These are phyloP conservation scores for Pomatorhinus ruficollis DNA, from an alignment of 2,113 vertebrate genomes.

Conservation along the genomic window DNA sequence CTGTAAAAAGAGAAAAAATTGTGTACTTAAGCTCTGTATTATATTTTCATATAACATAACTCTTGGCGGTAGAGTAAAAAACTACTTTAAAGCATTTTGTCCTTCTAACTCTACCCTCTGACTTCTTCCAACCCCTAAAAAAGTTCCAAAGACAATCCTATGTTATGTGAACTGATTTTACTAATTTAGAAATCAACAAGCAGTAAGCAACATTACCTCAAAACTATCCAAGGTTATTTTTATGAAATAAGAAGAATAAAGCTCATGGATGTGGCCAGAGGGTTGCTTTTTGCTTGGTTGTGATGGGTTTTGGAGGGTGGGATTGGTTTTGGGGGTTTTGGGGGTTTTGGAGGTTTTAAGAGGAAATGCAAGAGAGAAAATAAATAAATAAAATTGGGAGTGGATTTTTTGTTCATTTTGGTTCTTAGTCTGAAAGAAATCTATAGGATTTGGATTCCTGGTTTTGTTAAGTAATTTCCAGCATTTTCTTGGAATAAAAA, in stretches of 20 bases:
- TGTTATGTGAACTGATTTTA: neutral
- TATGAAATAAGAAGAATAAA: neutral
- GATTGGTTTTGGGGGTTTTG: no score
- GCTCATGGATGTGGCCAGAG: neutral
- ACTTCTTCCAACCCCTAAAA: neutral
- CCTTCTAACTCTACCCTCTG: neutral
- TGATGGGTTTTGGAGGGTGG: neutral
- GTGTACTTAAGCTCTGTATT: neutral
- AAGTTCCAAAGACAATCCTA: neutral
- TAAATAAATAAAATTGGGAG: neutral
- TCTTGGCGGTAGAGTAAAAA: neutral
- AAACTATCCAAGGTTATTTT: neutral
- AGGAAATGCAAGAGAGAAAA: neutral
- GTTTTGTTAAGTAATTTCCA: neutral
- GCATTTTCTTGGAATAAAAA: neutral
- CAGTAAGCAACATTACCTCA: neutral
- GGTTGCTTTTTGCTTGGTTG: neutral
- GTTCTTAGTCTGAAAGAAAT: neutral
- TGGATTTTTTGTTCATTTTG: neutral
- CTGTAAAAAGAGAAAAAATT: slow-evolving; percentile 57
- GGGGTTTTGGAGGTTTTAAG: neutral
- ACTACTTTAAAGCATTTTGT: neutral
- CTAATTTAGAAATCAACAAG: neutral
- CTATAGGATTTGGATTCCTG: neutral
- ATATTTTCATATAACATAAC: neutral